These are phyloP conservation scores for Rostratula benghalensis DNA, from an alignment of 2,113 vertebrate species.

Conservation along the genomic window DNA sequence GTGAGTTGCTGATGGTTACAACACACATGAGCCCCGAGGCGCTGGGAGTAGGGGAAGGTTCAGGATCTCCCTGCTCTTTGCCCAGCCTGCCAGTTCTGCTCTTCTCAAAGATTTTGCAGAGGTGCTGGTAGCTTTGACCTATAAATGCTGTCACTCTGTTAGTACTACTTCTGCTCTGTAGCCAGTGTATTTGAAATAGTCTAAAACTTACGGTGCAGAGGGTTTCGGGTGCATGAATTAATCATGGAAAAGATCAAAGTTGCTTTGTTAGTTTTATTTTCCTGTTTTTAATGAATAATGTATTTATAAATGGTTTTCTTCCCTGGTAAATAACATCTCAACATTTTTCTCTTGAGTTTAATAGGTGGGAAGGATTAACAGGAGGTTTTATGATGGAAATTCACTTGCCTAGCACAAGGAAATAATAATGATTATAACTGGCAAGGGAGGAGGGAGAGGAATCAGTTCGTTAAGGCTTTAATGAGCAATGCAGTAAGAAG, in stretches of 20 bases:
- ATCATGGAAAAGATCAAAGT: conserved; percentile 19
- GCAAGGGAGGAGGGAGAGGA: background rate
- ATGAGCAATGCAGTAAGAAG: background rate
- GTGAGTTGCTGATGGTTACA: background rate
- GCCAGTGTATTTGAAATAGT: background rate
- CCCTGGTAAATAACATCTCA: conserved; percentile 11
- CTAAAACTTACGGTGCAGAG: background rate
- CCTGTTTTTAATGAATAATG: conserved; percentile 49
- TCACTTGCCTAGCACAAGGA: conserved; percentile 1
- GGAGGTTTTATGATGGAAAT: conserved; percentile 30
- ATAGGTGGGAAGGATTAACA: conserved; percentile 2
- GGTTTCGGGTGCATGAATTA: background rate
- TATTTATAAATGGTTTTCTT: conserved; percentile 39
- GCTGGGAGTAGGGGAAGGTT: rapidly evolving
- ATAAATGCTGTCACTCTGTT: background rate
- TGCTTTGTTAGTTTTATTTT: conserved; percentile 42
- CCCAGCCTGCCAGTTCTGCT: background rate
- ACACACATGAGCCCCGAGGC: rapidly evolving
- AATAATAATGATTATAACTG: background rate
- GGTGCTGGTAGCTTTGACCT: background rate
- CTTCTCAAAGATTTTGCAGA: background rate
- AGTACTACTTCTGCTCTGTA: background rate
- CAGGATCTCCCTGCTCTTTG: background rate
- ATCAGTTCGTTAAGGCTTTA: background rate
- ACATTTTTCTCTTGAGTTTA: background rate